Conservation (phyloP, 2,797 vertebrate species). For the Malurus splendens region DNA sequence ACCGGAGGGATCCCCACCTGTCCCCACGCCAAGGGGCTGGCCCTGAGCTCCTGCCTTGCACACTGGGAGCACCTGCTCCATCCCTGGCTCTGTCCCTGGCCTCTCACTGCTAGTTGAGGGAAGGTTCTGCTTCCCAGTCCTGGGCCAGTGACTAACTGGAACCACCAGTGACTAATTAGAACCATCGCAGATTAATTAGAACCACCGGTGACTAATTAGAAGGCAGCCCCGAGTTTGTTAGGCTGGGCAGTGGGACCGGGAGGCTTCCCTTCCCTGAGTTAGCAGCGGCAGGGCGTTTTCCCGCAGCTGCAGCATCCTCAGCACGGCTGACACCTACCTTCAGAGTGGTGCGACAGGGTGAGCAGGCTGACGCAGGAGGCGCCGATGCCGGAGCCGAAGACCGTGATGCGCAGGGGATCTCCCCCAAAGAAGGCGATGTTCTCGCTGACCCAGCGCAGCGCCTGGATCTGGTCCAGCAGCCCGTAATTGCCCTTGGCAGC, state of each 20-base stretch:
- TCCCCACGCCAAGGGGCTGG: background rate
- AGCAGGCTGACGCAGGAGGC: constrained; percentile 97
- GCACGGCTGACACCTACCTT: constrained; percentile 79
- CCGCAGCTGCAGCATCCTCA: rapidly evolving
- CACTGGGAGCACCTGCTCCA: background rate
- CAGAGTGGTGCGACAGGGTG: constrained; percentile 94
- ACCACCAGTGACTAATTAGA: background rate
- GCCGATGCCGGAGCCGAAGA: constrained; percentile 96
- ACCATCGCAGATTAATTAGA: background rate
- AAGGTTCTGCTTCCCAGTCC: background rate
- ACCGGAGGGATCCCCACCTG: background rate
- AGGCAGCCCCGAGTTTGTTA: background rate
- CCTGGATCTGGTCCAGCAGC: constrained; percentile 96
- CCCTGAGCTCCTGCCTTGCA: background rate
- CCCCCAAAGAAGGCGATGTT: constrained; percentile 98
- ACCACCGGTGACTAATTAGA: background rate
- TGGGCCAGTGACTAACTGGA: background rate
- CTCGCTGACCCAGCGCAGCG: constrained; percentile 96
- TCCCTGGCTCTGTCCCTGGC: background rate
- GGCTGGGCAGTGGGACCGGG: rapidly evolving
- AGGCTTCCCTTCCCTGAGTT: rapidly evolving
- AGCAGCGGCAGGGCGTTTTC: background rate
- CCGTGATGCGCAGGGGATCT: constrained; percentile 93
- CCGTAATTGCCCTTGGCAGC: constrained; percentile 98
- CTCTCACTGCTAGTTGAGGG: background rate